phyloP scores from a whole-genome alignment of 2,113 vertebrate species.

The Myxocyprinus asiaticus region DNA sequence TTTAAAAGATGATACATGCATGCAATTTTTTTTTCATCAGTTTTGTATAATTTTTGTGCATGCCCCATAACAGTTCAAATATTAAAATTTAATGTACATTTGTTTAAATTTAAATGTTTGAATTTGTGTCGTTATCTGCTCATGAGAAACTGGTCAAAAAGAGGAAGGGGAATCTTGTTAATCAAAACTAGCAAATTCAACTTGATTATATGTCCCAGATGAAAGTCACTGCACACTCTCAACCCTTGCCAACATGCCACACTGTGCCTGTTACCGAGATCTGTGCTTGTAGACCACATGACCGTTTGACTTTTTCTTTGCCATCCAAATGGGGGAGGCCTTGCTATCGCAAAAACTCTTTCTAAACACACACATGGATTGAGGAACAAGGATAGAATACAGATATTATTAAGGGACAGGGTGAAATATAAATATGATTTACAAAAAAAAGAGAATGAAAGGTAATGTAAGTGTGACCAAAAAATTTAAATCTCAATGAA shows the following conservation, averaged over 20 bases:
- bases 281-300: conserved; percentile 91
- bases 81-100: too few relatives aligned
- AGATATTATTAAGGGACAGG: conserved; percentile 50
- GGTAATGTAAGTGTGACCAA: not conserved
- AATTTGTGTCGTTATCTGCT: too few relatives aligned
- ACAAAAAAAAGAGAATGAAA: conserved; percentile 33
- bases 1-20: too few relatives aligned
- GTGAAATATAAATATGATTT: conserved; percentile 33
- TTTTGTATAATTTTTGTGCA: too few relatives aligned
- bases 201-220: not conserved
- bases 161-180: too few relatives aligned
- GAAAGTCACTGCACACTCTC: conserved; percentile 53
- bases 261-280: conserved; percentile 86
- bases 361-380: conserved; percentile 69
- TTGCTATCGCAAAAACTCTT: conserved; percentile 79
- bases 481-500: not conserved
- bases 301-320: conserved; percentile 90
- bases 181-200: too few relatives aligned
- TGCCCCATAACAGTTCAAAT: too few relatives aligned
- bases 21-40: too few relatives aligned
- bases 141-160: too few relatives aligned
- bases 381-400: conserved; percentile 30
- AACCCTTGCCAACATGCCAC: conserved; percentile 72
- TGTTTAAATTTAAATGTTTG: too few relatives aligned
- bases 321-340: conserved; percentile 83